phyloP scores from a whole-genome alignment of 2,113 vertebrate genomes.

The Callithrix jacchus region DNA sequence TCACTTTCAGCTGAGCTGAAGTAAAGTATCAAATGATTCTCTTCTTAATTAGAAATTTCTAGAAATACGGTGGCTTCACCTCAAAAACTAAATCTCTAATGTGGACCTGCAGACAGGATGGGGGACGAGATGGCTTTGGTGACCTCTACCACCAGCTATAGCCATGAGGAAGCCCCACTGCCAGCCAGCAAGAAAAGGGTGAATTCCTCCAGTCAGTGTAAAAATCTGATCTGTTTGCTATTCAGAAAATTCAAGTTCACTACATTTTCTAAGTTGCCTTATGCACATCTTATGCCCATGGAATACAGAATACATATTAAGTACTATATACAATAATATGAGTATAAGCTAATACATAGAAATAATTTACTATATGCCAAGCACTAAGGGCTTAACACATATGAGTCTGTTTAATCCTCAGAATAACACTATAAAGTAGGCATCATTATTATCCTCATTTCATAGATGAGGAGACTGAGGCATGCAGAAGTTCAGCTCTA shows the following conservation, averaged over 20 bases:
- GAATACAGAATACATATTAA: neutral
- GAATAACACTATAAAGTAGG: neutral
- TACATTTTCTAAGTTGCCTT: neutral
- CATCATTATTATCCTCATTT: neutral
- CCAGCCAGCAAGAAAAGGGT: neutral
- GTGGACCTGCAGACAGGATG: neutral
- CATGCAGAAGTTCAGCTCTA: neutral
- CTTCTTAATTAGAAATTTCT: neutral
- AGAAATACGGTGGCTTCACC: neutral
- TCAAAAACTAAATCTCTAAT: neutral
- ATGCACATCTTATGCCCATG: neutral
- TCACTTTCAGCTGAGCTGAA: neutral
- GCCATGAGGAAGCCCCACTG: fast-evolving
- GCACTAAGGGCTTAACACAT: neutral
- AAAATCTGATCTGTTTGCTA: neutral
- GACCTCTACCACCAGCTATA: neutral
- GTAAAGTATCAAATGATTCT: neutral
- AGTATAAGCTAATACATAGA: neutral
- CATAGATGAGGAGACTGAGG: neutral
- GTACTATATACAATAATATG: neutral
- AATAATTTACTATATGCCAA: neutral
- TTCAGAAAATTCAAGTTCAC: neutral
- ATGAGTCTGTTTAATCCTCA: neutral
- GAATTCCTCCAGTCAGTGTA: neutral
- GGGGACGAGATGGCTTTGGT: neutral